phyloP scores from a whole-genome alignment of 2,888 invertebrate genomes.

The Conus canariensis region DNA sequence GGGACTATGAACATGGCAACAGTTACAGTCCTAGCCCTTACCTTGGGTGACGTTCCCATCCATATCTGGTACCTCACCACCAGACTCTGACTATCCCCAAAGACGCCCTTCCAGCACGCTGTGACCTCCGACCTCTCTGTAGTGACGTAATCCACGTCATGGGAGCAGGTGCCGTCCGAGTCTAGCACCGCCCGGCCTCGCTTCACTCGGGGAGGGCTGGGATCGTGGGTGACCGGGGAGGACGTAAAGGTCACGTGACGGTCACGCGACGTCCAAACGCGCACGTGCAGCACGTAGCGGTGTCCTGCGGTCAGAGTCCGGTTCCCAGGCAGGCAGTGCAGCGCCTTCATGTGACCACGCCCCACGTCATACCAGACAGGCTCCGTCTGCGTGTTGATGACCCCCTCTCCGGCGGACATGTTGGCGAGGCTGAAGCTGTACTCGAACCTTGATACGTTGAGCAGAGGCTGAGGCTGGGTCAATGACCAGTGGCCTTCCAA shows the following conservation, averaged over 20 bases:
- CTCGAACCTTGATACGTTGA: conserved; percentile 52
- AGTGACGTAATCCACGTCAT: conserved; percentile 59
- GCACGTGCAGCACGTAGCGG: conserved; percentile 53
- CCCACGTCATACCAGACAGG: conserved; percentile 57
- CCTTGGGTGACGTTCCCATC: conserved; percentile 53
- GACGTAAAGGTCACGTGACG: conserved; percentile 47
- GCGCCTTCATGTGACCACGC: background rate
- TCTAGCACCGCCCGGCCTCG: conserved; percentile 52
- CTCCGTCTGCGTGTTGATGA: conserved; percentile 51
- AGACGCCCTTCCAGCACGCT: conserved; percentile 58
- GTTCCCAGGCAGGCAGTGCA: conserved; percentile 51
- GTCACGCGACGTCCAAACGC: conserved; percentile 51
- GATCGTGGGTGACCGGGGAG: conserved; percentile 49
- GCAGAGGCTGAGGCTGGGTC: background rate
- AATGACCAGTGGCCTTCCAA: conserved; percentile 50
- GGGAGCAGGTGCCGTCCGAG: conserved; percentile 42
- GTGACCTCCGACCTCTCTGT: conserved; percentile 48
- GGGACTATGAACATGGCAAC: no score
- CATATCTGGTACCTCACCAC: conserved; percentile 46
- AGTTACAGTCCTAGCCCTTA: conserved; percentile 10
- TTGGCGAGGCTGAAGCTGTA: conserved; percentile 55
- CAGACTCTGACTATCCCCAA: conserved; percentile 50
- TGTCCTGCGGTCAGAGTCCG: conserved; percentile 41
- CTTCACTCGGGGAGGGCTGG: conserved; percentile 49
- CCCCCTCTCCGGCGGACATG: conserved; percentile 49